Evolutionary conservation across 1,140 invertebrate genomes (phyloP).

Genomic region (Nomia melanderi): DNA sequence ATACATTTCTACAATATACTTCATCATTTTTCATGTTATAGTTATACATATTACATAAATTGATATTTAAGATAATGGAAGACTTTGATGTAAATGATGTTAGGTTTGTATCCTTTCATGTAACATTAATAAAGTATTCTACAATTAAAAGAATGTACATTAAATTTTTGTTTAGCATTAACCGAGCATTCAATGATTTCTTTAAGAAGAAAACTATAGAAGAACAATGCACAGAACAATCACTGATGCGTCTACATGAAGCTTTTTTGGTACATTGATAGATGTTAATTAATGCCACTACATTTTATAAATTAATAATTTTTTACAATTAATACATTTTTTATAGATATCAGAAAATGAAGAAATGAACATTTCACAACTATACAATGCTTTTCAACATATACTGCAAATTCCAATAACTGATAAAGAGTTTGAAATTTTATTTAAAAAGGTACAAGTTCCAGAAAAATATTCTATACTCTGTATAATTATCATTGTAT

Average conservation of each 20-base stretch:
- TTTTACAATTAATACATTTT: not conserved
- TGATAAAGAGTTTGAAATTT: slow-evolving; percentile 53
- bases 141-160: not conserved
- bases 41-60: slow-evolving; percentile 3
- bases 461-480: not conserved
- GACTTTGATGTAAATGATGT: slow-evolving; percentile 13
- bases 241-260: slow-evolving; percentile 59
- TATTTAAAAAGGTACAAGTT: slow-evolving; percentile 65
- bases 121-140: not conserved
- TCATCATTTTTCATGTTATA: not conserved
- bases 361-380: slow-evolving; percentile 57
- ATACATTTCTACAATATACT: not conserved
- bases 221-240: slow-evolving; percentile 67
- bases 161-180: slow-evolving; percentile 52
- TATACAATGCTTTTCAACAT: slow-evolving; percentile 58
- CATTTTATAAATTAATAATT: too few species aligned
- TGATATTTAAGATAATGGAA: slow-evolving; percentile 30
- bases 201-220: slow-evolving; percentile 61
- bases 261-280: slow-evolving; percentile 60
- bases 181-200: slow-evolving; percentile 61
- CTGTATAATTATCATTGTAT: not conserved
- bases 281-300: not conserved
- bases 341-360: slow-evolving; percentile 51
- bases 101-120: slow-evolving; percentile 40
- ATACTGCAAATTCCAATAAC: slow-evolving; percentile 62